Conservation (phyloP, 2,797 vertebrate species). For the Hipposideros larvatus region DNA sequence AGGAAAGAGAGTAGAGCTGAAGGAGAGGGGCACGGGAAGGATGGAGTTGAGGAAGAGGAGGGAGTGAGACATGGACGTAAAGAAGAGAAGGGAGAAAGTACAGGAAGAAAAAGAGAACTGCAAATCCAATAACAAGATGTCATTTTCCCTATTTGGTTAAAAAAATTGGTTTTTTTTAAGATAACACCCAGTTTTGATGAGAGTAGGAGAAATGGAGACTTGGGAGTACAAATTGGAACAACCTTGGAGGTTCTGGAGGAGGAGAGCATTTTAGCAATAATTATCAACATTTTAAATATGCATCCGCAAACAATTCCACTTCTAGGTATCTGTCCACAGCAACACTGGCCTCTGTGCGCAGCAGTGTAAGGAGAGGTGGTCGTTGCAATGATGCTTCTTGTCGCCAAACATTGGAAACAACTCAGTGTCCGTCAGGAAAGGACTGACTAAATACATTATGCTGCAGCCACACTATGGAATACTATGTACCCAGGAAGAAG, state of each 20-base stretch:
- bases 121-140: background rate
- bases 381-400: background rate
- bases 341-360: background rate
- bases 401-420: background rate
- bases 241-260: background rate
- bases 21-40: background rate
- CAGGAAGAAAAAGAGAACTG: background rate
- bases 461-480: background rate
- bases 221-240: background rate
- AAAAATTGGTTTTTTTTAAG: background rate
- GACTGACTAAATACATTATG: background rate
- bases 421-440: background rate
- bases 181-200: background rate
- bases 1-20: background rate
- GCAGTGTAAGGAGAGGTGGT: background rate
- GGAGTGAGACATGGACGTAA: background rate
- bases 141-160: background rate
- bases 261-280: background rate
- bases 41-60: background rate
- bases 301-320: background rate
- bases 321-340: background rate
- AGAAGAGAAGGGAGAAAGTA: background rate
- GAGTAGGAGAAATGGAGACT: background rate
- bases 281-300: constrained; percentile 4
- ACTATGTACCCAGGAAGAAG: background rate